Conservation (phyloP, 2,888 invertebrate genomes). For the Hypomecis punctinalis region DNA sequence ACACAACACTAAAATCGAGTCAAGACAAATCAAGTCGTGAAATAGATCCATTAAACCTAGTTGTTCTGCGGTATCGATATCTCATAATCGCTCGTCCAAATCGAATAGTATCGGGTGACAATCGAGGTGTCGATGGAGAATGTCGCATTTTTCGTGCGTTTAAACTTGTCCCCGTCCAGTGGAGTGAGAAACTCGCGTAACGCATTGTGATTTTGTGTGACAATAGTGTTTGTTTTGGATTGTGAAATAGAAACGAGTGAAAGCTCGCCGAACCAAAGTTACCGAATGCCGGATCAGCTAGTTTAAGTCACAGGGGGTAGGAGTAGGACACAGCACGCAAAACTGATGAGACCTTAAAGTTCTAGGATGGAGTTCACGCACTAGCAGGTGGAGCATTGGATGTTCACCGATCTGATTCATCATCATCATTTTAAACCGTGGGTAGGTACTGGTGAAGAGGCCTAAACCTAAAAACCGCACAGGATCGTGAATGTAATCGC, state of each 20-base stretch:
- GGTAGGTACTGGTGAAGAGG: too few species aligned
- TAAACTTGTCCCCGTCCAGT: conserved; percentile 61
- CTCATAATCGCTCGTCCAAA: conserved; percentile 44
- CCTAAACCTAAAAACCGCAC: too few species aligned
- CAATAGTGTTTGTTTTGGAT: conserved; percentile 33
- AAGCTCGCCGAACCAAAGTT: not conserved
- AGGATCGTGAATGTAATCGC: too few species aligned
- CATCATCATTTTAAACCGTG: too few species aligned
- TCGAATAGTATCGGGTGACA: conserved; percentile 41
- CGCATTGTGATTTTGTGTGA: conserved; percentile 58
- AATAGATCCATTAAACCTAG: conserved; percentile 40
- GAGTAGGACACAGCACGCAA: too few species aligned
- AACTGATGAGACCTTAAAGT: too few species aligned
- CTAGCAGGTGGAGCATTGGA: too few species aligned
- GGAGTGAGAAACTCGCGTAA: conserved; percentile 64
- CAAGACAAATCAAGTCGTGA: conserved; percentile 42
- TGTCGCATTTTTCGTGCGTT: conserved; percentile 71
- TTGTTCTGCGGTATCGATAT: conserved; percentile 34
- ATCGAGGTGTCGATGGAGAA: conserved; percentile 60
- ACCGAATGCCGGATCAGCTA: too few species aligned
- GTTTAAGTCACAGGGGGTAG: too few species aligned
- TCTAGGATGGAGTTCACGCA: too few species aligned
- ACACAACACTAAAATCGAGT: conserved; percentile 24
- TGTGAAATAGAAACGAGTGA: conserved; percentile 1
- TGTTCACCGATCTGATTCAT: too few species aligned